Percentiles rank a stretch among this genome's conserved stretches.
phyloP scores from a whole-genome alignment of 2,113 vertebrate genomes.

The Sisor rabdophorus region DNA sequence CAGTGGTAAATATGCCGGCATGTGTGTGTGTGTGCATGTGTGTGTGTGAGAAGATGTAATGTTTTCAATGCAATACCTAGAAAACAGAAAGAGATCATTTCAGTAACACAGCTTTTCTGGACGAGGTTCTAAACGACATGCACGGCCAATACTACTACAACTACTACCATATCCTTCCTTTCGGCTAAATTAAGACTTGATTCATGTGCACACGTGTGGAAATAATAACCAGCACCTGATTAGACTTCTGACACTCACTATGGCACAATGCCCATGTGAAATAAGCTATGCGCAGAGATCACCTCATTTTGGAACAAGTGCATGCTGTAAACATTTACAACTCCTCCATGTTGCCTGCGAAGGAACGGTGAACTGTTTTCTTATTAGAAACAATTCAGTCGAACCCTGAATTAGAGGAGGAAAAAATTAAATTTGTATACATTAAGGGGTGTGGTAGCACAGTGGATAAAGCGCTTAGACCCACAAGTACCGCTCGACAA shows the following conservation, averaged over 20 bases:
- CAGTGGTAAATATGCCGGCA: neutral
- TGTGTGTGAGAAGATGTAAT: too few relatives aligned
- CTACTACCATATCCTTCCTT: slow-evolving; percentile 65
- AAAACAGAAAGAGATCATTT: neutral
- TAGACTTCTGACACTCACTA: slow-evolving; percentile 5
- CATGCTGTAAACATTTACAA: too few relatives aligned
- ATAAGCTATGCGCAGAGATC: slow-evolving; percentile 47
- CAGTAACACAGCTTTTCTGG: neutral
- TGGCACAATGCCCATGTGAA: slow-evolving; percentile 34
- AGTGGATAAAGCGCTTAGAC: too few relatives aligned
- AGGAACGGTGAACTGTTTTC: neutral
- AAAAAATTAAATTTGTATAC: too few relatives aligned
- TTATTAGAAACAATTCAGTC: neutral
- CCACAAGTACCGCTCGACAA: too few relatives aligned
- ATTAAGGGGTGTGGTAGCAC: too few relatives aligned
- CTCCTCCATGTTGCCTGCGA: neutral
- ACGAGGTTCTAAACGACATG: neutral
- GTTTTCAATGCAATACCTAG: neutral
- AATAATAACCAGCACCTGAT: slow-evolving; percentile 33
- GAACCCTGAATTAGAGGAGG: neutral
- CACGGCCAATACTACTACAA: slow-evolving; percentile 59
- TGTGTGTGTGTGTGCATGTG: too few relatives aligned
- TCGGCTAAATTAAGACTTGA: slow-evolving; percentile 66
- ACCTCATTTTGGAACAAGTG: slow-evolving; percentile 22
- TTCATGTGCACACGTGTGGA: slow-evolving; percentile 74